Evolutionary conservation across 2,797 vertebrate genomes (phyloP), one percentile per base, ranked within the genome.

Genomic region (Pampus argenteus): DNA sequence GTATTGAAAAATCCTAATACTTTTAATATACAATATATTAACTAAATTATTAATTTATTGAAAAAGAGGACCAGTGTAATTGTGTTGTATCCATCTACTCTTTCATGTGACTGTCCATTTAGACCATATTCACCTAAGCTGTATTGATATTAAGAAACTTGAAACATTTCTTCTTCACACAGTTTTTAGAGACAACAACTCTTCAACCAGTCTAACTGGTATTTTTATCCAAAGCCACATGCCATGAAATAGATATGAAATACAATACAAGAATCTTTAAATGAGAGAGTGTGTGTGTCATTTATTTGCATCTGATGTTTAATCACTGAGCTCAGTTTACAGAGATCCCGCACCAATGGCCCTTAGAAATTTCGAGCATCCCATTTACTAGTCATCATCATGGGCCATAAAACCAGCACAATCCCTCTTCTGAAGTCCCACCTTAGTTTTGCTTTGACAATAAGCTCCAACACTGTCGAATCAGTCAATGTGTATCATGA

Each of bases 301-400:
- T 57, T 71, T n/a, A 55, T 45, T 28, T 67, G 23, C 52, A 64
- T 23, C 60, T 69, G 34, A 63, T 78, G 64, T 65, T 78, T 52
- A 23, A 58, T 73, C 62, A 57, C 36, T 58, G 62, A 64, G 55
- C 25, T 42, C 59, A 58, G 57, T 66, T 77, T 22, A 25, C 29
- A 45, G 34, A 64, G 62, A 77, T 72, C 18, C 42, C 59, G 38
- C 14, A 69, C 31, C 31, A 71, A 74, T 62, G 56, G 47, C 70
- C 64, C 23, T 55, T 74, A n/a, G 55, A 55, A 55, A 63, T 63
- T 62, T 50, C 17, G 55, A 60, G 66, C 49, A 60, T 76, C 69
- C 79, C 48, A 74, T 83, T 79, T 85, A 40, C 42, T 44, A 60
- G 72, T 64, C 66, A 79, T 81, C 48, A 55, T 68, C 62, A 67